Conservation (phyloP, 2,797 vertebrate species). For the Momotus momota region DNA sequence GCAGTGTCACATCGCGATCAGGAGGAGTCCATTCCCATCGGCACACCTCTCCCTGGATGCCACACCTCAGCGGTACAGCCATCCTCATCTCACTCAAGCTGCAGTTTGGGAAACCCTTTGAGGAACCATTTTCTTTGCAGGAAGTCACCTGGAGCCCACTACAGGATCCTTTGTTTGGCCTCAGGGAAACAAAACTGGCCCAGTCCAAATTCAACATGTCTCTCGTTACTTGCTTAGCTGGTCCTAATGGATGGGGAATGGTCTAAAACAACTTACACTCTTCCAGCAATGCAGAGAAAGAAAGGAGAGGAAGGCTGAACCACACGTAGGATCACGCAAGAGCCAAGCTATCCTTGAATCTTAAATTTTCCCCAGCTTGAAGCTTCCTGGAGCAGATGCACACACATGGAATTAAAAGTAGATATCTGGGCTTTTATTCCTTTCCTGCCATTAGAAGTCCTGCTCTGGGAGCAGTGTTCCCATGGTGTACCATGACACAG, state of each 20-base stretch:
- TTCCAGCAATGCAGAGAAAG: neutral
- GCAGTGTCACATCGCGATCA: neutral
- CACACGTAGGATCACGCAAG: neutral
- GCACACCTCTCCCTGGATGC: neutral
- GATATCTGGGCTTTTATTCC: neutral
- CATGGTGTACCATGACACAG: neutral
- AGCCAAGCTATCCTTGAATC: neutral
- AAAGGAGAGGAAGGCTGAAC: neutral
- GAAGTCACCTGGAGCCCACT: neutral
- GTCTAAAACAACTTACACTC: neutral
- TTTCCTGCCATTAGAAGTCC: neutral
- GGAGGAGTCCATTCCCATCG: neutral
- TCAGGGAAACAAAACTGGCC: neutral
- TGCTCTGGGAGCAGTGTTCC: neutral
- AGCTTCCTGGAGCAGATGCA: neutral
- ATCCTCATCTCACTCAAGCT: neutral
- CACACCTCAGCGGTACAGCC: fast-evolving
- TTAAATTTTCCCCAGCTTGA: neutral
- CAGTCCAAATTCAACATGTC: neutral
- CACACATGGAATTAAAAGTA: neutral
- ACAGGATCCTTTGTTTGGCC: neutral
- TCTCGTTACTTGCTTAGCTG: neutral
- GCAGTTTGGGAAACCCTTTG: neutral
- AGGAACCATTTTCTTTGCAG: neutral
- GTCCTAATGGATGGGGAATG: neutral